Evolutionary conservation across 2,113 vertebrate species (phyloP), one percentile per base, ranked within the genome.

Genomic region (Laticauda colubrina): DNA sequence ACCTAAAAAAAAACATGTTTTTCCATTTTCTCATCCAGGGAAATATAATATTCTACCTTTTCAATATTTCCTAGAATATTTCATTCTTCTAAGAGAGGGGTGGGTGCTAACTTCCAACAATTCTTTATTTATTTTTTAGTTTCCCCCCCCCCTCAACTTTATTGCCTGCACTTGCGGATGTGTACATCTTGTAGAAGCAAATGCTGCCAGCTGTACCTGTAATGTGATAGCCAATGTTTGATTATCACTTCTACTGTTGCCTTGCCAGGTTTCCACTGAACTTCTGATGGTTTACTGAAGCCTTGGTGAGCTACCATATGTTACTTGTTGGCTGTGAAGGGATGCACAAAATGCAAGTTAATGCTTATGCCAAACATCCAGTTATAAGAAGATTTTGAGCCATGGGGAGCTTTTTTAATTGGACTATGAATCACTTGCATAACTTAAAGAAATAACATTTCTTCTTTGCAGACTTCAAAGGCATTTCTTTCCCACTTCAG

Each of bases 381-480:
- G 2, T 75, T 94, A 91, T 64, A 91, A 43, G 15, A 11, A 94
- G 89, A 14, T 92, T n/a, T 87, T 64, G 93, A 5, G 39, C 75
- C 90, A 48, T 85, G 29, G 39, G 92, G 91, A 21, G 55, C 88
- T 39, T 4, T 85, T 48, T 87, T 90, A 91, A 92, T 92, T 92
- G 54, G 9, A 89, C 43, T 94, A 93, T 94, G 95, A 90, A 86
- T 93, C 69, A 90, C 2, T 43, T 34, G 85, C 43, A 48, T 64
- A 56, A 54, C 0, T 53, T 94, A 89, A 94, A 87, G 88, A 85
- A 43, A 2, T 57, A 94, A 94, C 93, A 3, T 5, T 59, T 0
- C 34, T 94, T 43, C 4, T 91, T 94, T 94, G 51, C 45, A 92
- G n/a, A 15, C 1, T 2, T 94, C 69, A 81, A 39, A 81, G 15